Percentiles rank a stretch among this genome's conserved stretches.
Conservation (phyloP, 64 coral and sea anemone genomes). For the Montipora sp. region DNA sequence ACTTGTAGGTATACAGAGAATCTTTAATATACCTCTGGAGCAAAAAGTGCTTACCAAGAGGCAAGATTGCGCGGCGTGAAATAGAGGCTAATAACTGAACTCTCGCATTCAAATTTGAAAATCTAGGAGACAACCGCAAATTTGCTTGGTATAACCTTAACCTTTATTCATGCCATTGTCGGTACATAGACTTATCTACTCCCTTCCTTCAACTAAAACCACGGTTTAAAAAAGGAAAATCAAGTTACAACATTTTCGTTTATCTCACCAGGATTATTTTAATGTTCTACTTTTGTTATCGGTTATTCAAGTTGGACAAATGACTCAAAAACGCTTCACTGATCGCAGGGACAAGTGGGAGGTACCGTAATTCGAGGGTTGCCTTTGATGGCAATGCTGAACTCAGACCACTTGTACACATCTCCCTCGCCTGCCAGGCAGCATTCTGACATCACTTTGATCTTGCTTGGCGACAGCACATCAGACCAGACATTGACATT, state of each 20-base stretch:
- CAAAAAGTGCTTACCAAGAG: background rate
- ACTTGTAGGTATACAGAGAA: too few relatives aligned
- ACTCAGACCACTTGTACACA: background rate
- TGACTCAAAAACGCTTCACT: background rate
- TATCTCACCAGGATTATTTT: too few relatives aligned
- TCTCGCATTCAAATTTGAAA: background rate
- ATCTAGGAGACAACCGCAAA: background rate
- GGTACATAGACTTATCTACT: background rate
- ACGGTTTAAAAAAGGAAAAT: too few relatives aligned
- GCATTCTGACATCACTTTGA: background rate
- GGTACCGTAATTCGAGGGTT: background rate
- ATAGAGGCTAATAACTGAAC: background rate
- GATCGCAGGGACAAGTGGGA: background rate
- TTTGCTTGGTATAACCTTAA: background rate
- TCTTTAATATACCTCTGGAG: too few relatives aligned
- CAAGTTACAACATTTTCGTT: too few relatives aligned
- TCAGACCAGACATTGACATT: background rate
- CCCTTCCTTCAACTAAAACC: background rate
- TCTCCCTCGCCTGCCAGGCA: background rate
- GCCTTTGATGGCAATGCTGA: background rate
- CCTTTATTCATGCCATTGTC: background rate
- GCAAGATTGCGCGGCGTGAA: background rate
- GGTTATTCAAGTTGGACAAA: too few relatives aligned
- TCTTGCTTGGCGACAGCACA: background rate
- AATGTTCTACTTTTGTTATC: too few relatives aligned